Conservation (phyloP, 2,113 vertebrate species). For the Psittacara wagleri region DNA sequence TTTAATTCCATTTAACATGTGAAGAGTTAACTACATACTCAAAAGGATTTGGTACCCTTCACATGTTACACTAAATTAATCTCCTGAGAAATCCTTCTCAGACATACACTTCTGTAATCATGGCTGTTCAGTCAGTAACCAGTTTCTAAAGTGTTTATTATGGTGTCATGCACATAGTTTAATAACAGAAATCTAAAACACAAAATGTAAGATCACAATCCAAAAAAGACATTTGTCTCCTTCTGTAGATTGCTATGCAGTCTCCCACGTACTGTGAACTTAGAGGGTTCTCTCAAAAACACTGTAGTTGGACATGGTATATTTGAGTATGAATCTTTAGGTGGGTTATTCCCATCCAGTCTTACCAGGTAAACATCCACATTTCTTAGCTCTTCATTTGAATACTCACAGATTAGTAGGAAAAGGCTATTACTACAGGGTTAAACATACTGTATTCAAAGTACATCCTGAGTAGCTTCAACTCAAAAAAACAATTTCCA, state of each 20-base stretch:
- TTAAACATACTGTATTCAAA: background rate
- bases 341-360: background rate
- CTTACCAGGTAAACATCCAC: background rate
- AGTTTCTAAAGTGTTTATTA: background rate
- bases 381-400: background rate
- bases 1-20: background rate
- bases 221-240: background rate
- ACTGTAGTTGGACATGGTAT: background rate
- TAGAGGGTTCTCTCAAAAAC: background rate
- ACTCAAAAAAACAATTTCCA: background rate
- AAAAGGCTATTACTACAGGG: background rate
- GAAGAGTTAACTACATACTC: background rate
- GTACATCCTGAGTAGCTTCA: background rate
- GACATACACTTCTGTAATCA: background rate
- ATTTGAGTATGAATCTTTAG: background rate
- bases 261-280: background rate
- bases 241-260: background rate
- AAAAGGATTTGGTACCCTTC: background rate
- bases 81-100: background rate
- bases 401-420: background rate
- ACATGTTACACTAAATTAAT: background rate
- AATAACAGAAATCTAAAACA: background rate
- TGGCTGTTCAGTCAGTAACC: background rate
- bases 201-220: background rate
- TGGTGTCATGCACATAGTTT: background rate